Percentiles rank a stretch among this genome's conserved stretches.
These are phyloP conservation scores for Antennarius striatus DNA, from an alignment of 2,113 vertebrate species.

Conservation along the genomic window DNA sequence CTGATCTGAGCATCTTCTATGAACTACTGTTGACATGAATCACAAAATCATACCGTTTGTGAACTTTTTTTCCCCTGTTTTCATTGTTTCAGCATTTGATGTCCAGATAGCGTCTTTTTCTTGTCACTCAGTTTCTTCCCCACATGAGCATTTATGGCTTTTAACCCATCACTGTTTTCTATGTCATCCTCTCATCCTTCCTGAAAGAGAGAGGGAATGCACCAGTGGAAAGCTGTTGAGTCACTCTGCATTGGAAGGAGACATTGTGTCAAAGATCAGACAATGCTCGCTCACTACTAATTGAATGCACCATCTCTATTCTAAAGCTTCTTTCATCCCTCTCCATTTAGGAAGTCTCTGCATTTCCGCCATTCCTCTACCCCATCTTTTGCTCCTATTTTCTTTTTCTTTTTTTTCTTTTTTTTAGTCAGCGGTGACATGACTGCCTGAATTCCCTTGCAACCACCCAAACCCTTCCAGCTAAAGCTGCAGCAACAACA, in stretches of 20 bases:
- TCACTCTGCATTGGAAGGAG: conserved; percentile 52
- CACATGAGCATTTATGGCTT: conserved; percentile 6
- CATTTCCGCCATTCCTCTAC: conserved; percentile 26
- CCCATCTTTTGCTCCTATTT: conserved; percentile 35
- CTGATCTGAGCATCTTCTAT: no score
- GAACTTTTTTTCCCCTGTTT: background rate
- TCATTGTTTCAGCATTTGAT: no score
- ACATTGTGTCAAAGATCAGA: conserved; percentile 46
- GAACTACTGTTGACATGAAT: background rate
- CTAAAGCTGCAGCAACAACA: conserved; percentile 45
- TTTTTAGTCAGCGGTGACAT: conserved; percentile 53
- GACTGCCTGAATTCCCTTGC: conserved; percentile 49
- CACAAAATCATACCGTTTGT: background rate
- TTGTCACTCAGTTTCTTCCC: background rate
- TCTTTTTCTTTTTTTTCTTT: conserved; percentile 41
- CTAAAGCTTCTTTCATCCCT: conserved; percentile 13
- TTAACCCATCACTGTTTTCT: no score
- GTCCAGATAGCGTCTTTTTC: background rate
- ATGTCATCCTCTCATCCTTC: conserved; percentile 8
- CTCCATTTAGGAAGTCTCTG: conserved; percentile 49
- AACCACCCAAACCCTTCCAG: conserved; percentile 28
- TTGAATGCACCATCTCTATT: conserved; percentile 23
- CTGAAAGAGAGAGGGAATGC: conserved; percentile 13
- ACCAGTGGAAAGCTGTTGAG: conserved; percentile 49
- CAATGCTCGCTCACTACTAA: conserved; percentile 33